phyloP scores from a whole-genome alignment of 1,140 invertebrate genomes.

The Tetragonula clypearis region DNA sequence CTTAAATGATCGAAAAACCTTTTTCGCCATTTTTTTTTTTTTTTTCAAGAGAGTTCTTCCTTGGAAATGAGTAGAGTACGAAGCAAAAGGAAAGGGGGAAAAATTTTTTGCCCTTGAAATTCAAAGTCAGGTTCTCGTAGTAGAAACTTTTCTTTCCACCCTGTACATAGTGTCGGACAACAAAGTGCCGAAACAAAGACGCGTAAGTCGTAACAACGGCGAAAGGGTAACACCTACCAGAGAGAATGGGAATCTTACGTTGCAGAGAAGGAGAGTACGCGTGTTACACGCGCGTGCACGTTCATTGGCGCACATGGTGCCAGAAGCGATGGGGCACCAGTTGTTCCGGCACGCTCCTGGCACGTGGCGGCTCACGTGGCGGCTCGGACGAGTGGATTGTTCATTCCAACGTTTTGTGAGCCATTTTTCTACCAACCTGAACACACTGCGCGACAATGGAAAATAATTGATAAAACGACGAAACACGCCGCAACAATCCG shows the following conservation, averaged over 20 bases:
- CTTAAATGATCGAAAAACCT: no score
- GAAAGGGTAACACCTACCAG: slow-evolving; percentile 38
- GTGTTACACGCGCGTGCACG: slow-evolving; percentile 47
- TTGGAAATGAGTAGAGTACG: no score
- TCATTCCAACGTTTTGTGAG: slow-evolving; percentile 75
- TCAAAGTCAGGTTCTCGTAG: no score
- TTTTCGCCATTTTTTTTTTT: no score
- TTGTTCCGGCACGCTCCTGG: slow-evolving; percentile 76
- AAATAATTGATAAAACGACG: slow-evolving; percentile 56
- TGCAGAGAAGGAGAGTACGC: slow-evolving; percentile 40
- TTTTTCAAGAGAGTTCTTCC: no score
- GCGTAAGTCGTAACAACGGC: neutral
- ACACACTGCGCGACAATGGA: slow-evolving; percentile 44
- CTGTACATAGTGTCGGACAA: neutral
- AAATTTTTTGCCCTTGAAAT: no score
- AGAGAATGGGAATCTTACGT: slow-evolving; percentile 41
- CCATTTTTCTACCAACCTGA: slow-evolving; percentile 34
- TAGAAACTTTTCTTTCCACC: no score
- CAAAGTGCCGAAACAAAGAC: neutral
- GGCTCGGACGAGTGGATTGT: slow-evolving; percentile 77
- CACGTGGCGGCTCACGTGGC: slow-evolving; percentile 80
- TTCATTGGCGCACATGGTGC: slow-evolving; percentile 75
- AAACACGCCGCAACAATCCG: neutral
- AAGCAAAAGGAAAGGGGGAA: no score
- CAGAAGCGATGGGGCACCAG: slow-evolving; percentile 75